Conservation (phyloP, 2,797 vertebrate species). For the Sphaeramia orbicularis region DNA sequence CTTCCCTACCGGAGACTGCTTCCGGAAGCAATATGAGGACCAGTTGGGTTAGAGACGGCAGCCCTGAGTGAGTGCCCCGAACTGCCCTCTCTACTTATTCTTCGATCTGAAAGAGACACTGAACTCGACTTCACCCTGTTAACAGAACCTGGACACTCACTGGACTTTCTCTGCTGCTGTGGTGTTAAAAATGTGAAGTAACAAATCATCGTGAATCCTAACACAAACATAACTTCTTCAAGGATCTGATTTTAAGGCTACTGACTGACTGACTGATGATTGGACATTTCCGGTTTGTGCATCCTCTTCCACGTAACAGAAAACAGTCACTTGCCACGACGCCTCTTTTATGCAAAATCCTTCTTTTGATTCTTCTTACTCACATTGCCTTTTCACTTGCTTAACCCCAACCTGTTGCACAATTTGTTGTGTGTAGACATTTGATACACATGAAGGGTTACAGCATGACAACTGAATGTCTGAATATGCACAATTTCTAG, state of each 20-base stretch:
- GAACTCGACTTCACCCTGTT: constrained; percentile 49
- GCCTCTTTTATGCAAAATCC: constrained; percentile 69
- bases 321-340: constrained; percentile 58
- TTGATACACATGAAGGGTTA: constrained; percentile 66
- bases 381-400: constrained; percentile 78
- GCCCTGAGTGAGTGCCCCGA: constrained; percentile 1
- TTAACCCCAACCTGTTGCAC: constrained; percentile 73
- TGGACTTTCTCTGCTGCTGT: constrained; percentile 52
- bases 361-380: constrained; percentile 65
- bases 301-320: constrained; percentile 41
- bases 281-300: constrained; percentile 47
- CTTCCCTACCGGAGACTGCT: constrained; percentile 97
- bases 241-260: constrained; percentile 22
- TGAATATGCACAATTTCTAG: constrained; percentile 80
- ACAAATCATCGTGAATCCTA: constrained; percentile 26
- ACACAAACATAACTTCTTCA: constrained; percentile 8
- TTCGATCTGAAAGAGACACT: constrained; percentile 52
- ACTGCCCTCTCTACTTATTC: constrained; percentile 39
- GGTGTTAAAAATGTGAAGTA: constrained; percentile 18
- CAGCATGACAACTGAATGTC: constrained; percentile 77
- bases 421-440: constrained; percentile 71
- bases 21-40: constrained; percentile 98
- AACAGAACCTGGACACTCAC: constrained; percentile 41
- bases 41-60: constrained; percentile 88
- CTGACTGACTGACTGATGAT: constrained; percentile 3